These are phyloP conservation scores for Litoditis marina DNA, from an alignment of 2,888 invertebrate genomes.

Conservation along the genomic window DNA sequence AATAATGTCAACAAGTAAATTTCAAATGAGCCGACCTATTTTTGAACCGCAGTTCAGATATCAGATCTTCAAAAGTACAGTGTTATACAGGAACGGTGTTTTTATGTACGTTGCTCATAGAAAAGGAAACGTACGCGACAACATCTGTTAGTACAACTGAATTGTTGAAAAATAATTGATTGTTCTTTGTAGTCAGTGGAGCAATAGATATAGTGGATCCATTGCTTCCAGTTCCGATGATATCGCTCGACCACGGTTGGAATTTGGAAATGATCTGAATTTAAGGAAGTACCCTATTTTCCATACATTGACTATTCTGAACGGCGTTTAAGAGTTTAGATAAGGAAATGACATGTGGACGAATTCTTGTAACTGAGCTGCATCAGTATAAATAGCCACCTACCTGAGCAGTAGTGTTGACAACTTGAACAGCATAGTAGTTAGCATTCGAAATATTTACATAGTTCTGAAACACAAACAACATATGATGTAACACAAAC, in stretches of 20 bases:
- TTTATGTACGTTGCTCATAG: too few species aligned
- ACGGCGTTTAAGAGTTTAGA: conserved; percentile 17
- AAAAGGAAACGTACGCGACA: conserved; percentile 23
- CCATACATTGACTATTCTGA: background rate
- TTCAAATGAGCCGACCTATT: too few species aligned
- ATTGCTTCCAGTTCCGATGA: conserved; percentile 47
- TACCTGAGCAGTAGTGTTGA: conserved; percentile 30
- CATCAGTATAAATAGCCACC: background rate
- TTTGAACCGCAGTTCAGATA: too few species aligned
- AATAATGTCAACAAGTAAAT: background rate
- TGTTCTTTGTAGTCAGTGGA: conserved; percentile 29
- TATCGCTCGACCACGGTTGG: conserved; percentile 46
- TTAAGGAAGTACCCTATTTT: too few species aligned
- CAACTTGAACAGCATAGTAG: conserved; percentile 61
- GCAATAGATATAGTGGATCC: conserved; percentile 20
- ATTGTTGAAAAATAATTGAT: conserved; percentile 48
- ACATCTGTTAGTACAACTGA: conserved; percentile 32
- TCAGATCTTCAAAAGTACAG: too few species aligned
- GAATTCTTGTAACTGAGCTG: background rate
- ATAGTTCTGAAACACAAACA: conserved; percentile 58
- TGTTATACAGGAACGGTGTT: too few species aligned
- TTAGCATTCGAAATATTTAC: conserved; percentile 63
- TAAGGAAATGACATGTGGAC: too few species aligned
- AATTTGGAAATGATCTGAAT: conserved; percentile 25
- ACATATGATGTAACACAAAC: background rate